Base-by-base conservation (phyloP, 2,888 invertebrate species). In the Chorisops tibialis region DNA sequence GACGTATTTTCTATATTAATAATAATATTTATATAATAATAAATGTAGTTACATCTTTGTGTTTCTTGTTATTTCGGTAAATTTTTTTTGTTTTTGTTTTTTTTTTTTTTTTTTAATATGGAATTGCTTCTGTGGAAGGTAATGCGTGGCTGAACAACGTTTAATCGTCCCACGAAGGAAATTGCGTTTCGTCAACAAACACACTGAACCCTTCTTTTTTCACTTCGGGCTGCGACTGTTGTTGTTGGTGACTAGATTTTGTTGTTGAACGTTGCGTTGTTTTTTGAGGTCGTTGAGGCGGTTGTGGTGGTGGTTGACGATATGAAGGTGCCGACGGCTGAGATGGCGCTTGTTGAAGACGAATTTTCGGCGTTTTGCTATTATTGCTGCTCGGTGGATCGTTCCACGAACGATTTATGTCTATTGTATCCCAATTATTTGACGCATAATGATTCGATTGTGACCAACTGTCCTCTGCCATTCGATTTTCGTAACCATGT, bases 131-230 rank as follows among this genome's bases (percentile, higher is more conserved):
- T 38, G 24, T 52, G 51, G 39, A 52, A 52, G 51, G 18, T 50
- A 11, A 37, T 6, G 5, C 16, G 50, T 2, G 9, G 2, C 6
- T 2, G 12, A 16, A 18, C 7, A 5, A 45, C 9, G 14, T 72
- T 82, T 81, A 86, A 76, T 86, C 86, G 68, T 86, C 86, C 86
- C 86, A 86, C 67, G 81, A 75, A 19, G 86, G 86, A 73, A 86
- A 86, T 70, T 79, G 81, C 51, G 82, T 79, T 71, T 84, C 82
- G 62, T 80, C 79, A 61, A 85, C 78, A 71, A 86, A 86, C 67
- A 85, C 79, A 66, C 76, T 75, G 65, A 78, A 77, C 67, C 75
- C 75, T 59, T 64, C 68, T 67, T 58, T 69, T 63, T 37, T 69
- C 63, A 19, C 66, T 63, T 64, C 68, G 65, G 56, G 68, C 68